These are phyloP conservation scores for Ceyx margarethae DNA, from an alignment of 2,113 vertebrate genomes.

Conservation along the genomic window DNA sequence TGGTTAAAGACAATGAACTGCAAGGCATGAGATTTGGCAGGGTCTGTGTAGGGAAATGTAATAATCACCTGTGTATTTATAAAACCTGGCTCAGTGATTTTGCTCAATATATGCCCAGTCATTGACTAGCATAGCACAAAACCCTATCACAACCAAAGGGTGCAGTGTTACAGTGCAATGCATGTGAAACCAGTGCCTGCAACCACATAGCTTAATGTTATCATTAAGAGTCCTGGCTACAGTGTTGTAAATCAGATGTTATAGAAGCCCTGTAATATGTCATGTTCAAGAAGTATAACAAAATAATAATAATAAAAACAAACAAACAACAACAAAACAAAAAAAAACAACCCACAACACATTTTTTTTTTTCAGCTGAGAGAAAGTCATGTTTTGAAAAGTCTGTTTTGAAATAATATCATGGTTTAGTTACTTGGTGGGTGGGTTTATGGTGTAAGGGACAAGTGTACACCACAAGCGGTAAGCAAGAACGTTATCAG, in stretches of 20 bases:
- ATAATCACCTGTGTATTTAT: slow-evolving; percentile 31
- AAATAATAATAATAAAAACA: not conserved
- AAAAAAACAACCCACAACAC: not conserved
- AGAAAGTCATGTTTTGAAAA: not conserved
- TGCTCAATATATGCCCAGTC: not conserved
- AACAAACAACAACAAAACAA: not conserved
- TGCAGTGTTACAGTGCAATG: not conserved
- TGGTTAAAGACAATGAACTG: slow-evolving; percentile 23
- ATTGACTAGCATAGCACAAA: not conserved
- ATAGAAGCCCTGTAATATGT: not conserved
- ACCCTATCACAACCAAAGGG: not conserved
- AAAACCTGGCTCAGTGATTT: slow-evolving; percentile 22
- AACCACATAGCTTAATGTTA: slow-evolving; percentile 17
- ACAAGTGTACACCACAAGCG: not conserved
- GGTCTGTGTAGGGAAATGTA: not conserved
- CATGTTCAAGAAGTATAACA: slow-evolving; percentile 18
- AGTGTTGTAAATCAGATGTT: slow-evolving; percentile 29
- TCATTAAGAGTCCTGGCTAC: not conserved
- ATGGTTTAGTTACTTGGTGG: not conserved
- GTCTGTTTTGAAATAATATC: not conserved
- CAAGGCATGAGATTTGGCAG: not conserved
- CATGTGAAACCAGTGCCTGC: not conserved
- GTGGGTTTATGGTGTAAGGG: not conserved
- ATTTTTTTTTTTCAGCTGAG: not conserved
- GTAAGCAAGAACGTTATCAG: not conserved